Conservation (phyloP, 1,140 invertebrate species). For the Tyrophagus putrescentiae region DNA sequence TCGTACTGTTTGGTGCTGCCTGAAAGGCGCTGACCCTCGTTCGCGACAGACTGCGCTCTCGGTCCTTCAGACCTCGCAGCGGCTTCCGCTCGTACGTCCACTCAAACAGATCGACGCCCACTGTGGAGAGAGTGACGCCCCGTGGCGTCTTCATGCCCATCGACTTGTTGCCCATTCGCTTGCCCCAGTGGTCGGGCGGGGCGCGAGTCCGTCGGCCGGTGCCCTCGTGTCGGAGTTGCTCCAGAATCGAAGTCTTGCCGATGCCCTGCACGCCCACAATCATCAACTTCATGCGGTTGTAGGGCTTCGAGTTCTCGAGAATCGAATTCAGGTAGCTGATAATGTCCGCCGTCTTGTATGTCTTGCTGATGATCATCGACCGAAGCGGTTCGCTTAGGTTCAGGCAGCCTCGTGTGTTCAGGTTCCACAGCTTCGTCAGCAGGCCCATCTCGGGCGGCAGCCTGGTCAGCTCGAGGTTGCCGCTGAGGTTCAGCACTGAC, state of each 20-base stretch:
- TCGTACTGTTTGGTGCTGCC: not conserved
- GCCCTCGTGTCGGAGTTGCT: conserved; percentile 70
- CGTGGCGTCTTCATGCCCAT: conserved; percentile 54
- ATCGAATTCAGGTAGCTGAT: conserved; percentile 75
- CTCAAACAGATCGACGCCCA: conserved; percentile 89
- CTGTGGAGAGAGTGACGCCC: conserved; percentile 75
- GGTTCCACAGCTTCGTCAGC: conserved; percentile 79
- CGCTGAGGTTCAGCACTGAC: conserved; percentile 82
- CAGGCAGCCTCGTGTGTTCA: conserved; percentile 72
- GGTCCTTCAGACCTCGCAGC: conserved; percentile 34
- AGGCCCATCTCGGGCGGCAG: conserved; percentile 88
- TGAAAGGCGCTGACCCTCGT: conserved; percentile 27
- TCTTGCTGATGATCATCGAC: conserved; percentile 78
- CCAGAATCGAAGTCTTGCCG: conserved; percentile 81
- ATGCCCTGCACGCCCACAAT: conserved; percentile 85
- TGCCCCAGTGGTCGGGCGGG: conserved; percentile 75
- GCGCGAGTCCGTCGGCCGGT: conserved; percentile 54
- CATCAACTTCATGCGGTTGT: conserved; percentile 93
- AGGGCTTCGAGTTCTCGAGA: conserved; percentile 59
- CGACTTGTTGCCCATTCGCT: conserved; percentile 77
- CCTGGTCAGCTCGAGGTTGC: conserved; percentile 66
- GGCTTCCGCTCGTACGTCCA: conserved; percentile 74
- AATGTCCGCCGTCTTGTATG: conserved; percentile 90
- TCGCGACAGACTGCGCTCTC: conserved; percentile 8
- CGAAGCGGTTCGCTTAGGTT: conserved; percentile 71